phyloP scores from a whole-genome alignment of 2,888 invertebrate genomes.

The Melitaea athalia region DNA sequence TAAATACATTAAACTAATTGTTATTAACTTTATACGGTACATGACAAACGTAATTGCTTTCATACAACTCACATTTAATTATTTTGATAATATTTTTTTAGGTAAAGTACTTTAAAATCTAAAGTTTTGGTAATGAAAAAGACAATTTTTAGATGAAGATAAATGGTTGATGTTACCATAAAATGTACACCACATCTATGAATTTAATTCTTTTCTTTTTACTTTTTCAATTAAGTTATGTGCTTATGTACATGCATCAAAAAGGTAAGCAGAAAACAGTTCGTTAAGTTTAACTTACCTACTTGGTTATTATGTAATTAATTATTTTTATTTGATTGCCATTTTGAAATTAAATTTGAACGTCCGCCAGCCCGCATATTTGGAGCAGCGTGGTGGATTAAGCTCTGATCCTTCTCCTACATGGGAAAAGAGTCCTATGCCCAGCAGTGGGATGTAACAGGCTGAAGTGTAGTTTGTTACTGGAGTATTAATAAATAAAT shows the following conservation, averaged over 20 bases:
- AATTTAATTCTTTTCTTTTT: slow-evolving; percentile 9
- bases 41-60: neutral
- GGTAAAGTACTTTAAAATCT: no score
- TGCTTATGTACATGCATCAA: slow-evolving; percentile 41
- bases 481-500: no score
- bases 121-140: neutral
- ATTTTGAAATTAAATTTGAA: no score
- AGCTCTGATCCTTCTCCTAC: no score
- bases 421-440: no score
- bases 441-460: no score
- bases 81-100: neutral
- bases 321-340: no score
- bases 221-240: slow-evolving; percentile 22
- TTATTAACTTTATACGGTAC: neutral
- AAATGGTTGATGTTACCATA: neutral
- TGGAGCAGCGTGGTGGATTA: no score
- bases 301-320: neutral
- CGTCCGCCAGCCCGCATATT: no score
- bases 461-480: no score
- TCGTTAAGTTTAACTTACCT: neutral
- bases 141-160: no score
- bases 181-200: neutral
- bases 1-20: slow-evolving; percentile 10
- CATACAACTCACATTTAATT: neutral
- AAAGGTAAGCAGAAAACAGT: slow-evolving; percentile 49